Base-by-base conservation (phyloP, 2,113 vertebrate genomes). In the Cochlearius cochlearius region DNA sequence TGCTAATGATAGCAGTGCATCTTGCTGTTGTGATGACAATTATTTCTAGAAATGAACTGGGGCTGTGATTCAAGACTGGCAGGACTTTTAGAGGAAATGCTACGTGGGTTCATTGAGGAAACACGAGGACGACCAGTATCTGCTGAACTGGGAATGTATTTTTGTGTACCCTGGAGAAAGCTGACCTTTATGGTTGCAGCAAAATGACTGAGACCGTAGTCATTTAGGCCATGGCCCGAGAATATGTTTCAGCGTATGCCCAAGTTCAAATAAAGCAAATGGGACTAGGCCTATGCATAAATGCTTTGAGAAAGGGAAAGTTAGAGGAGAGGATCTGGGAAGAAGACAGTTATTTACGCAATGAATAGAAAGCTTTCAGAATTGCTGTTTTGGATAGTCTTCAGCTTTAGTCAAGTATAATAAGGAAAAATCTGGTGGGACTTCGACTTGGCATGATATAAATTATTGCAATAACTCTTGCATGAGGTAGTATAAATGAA, bases 351-450 rank as follows among this genome's bases (percentile, higher is more conserved):
- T 87, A 38, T 82, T 91, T 39, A 69, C 9, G 2, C 34, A 90
- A 90, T 30, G 29, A 69, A 76, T 58, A 83, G 49, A 86, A 90
- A 79, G 66, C 62, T 60, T 82, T 84, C 39, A 52, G 50, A 87
- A 82, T 84, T 92, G 69, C 62, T 90, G 20, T 64, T 87, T 86
- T 79, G 45, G 29, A 55, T 88, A 73, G 74, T 80, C 21, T 62
- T 92, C 49, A 63, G 68, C 41, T 94, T 87, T 88, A 84, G 80
- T 87, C 39, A 92, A 79, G 68, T 85, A 67, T 90, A 63, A 92
- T 83, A 88, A 94, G 64, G 67, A 75, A 91, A 90, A 90, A 96
- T 75, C 81, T 87, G 88, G 90, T 56, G 59, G 58, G 32, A 32
- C 38, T 72, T 87, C 73, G 80, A 55, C 76, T 87, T 89, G 92